Evolutionary conservation across 2,888 invertebrate genomes (phyloP), one percentile per base, ranked within the genome.

Genomic region (Sinodicranocentrus sp.): DNA sequence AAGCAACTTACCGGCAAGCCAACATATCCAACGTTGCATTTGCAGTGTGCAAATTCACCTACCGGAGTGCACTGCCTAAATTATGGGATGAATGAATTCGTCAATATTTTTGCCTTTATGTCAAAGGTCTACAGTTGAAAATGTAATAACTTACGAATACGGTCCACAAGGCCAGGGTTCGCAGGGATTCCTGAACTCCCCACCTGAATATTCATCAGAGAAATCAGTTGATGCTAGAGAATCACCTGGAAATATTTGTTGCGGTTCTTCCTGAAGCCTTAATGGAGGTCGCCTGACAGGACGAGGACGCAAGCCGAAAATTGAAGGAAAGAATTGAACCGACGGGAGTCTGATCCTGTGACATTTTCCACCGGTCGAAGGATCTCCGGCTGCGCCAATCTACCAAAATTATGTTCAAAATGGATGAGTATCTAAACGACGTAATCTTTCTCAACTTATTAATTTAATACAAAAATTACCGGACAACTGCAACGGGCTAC

Each of bases 101-200:
- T 6, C 33, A 33, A 72, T 28, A n/a, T 65, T 15, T 15, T 63
- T 65, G 15, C 23, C 13, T n/a, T 54, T 54, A 17, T 52, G 52
- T 6, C 57, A 57, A 2, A n/a, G 13, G 5, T 17, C 8, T 48
- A 13, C 17, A 48, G 17, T 48, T 57, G 5, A 57, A 57, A 23
- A 52, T 19, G 10, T 57, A 59, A 15, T 59, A 21, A 6, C 70
- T 67, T 39, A 83, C 83, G 71, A 73, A 21, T 73, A 65, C 17
- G 85, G 80, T 44, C 85, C 85, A 44, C 85, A 85, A 3, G 85
- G 85, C 85, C 85, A 85, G 28, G 84, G 75, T 48, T 78, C 73
- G 54, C 78, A 82, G 15, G 70, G 73, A 23, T 67, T 76, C 3
- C 76, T 33, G 10, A 59, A 1, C 0, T 73, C 73, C 19, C 26